phyloP scores from a whole-genome alignment of 2,797 vertebrate species.

The Graptemys geographica region DNA sequence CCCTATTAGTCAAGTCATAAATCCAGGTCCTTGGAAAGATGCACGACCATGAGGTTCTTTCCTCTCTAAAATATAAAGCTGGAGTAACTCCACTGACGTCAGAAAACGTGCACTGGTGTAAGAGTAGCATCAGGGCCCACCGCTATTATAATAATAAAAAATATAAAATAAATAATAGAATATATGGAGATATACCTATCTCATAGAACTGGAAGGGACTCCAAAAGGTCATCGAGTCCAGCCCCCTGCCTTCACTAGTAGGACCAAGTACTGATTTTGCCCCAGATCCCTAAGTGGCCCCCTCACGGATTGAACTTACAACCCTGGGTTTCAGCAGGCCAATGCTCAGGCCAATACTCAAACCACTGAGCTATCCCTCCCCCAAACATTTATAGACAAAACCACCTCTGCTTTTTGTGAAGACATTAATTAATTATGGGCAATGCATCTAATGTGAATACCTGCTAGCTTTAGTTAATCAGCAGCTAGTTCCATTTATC shows the following conservation, averaged over 20 bases:
- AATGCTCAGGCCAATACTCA: too few relatives aligned
- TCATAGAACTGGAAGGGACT: too few relatives aligned
- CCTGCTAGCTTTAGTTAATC: neutral
- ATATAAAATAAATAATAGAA: too few relatives aligned
- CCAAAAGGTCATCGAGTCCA: too few relatives aligned
- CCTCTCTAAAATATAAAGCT: neutral
- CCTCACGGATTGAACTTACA: too few relatives aligned
- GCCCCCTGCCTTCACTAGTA: too few relatives aligned
- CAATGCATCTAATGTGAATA: neutral
- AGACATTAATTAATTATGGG: neutral
- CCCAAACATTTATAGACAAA: neutral
- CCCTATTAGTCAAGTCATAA: neutral
- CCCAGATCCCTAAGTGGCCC: too few relatives aligned
- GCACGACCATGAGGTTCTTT: neutral
- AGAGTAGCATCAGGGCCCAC: rapidly evolving
- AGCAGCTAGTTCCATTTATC: neutral
- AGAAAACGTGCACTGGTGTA: neutral
- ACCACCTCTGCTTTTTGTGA: neutral
- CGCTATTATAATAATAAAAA: neutral
- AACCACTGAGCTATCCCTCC: too few relatives aligned
- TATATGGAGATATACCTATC: too few relatives aligned
- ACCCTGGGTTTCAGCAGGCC: too few relatives aligned
- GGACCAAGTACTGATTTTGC: too few relatives aligned
- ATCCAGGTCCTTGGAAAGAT: neutral
- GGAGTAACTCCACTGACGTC: neutral